Evolutionary conservation across 2,113 vertebrate species (phyloP).

Genomic region (Tachycineta bicolor): DNA sequence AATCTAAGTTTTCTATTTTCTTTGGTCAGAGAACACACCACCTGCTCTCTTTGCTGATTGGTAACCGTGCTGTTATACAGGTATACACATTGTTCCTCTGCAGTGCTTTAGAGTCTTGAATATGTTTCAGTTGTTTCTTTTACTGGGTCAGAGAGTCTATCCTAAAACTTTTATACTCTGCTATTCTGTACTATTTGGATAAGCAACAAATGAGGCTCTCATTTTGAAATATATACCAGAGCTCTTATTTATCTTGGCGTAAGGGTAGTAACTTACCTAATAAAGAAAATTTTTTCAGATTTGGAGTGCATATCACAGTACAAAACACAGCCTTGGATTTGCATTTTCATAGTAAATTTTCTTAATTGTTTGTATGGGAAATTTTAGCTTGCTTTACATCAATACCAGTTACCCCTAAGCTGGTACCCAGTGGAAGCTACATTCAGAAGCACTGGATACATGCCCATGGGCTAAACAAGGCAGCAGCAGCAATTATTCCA

Average conservation of each 20-base stretch:
- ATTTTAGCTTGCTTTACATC: neutral
- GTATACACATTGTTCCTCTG: neutral
- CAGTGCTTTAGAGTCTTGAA: neutral
- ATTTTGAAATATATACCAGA: constrained; percentile 4
- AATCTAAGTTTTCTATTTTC: neutral
- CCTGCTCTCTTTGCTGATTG: neutral
- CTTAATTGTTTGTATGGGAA: neutral
- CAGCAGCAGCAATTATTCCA: neutral
- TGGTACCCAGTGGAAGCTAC: neutral
- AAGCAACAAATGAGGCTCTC: neutral
- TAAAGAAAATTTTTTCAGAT: neutral
- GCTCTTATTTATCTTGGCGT: constrained; percentile 28
- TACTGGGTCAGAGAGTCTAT: neutral
- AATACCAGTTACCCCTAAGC: neutral
- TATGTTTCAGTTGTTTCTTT: neutral
- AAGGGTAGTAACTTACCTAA: neutral
- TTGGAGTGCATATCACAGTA: neutral
- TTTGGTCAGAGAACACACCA: neutral
- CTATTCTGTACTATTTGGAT: neutral
- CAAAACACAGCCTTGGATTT: neutral
- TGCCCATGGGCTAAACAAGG: neutral
- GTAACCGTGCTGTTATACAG: neutral
- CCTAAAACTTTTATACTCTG: neutral
- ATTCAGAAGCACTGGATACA: neutral
- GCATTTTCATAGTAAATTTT: neutral